Conservation (phyloP, 2,113 vertebrate genomes). For the Rhegmatorhina hoffmannsi region DNA sequence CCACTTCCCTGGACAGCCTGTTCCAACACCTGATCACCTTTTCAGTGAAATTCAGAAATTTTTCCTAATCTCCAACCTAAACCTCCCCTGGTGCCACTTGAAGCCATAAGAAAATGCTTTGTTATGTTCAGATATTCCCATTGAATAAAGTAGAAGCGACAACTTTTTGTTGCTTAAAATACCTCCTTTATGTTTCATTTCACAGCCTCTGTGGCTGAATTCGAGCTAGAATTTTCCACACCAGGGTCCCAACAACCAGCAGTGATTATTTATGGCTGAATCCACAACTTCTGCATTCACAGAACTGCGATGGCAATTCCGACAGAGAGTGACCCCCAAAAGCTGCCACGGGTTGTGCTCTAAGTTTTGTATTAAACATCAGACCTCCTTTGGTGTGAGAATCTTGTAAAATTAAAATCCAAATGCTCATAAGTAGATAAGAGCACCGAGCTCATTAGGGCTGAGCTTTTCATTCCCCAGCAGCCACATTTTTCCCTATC, state of each 20-base stretch:
- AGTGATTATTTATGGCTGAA: neutral
- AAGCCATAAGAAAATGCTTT: neutral
- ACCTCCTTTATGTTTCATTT: neutral
- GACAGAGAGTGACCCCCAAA: neutral
- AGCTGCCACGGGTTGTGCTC: neutral
- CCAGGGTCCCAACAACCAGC: neutral
- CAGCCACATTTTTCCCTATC: neutral
- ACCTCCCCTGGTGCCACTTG: neutral
- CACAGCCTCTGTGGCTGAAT: neutral
- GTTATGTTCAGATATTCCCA: neutral
- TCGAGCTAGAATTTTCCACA: neutral
- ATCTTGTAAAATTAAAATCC: conserved; percentile 10
- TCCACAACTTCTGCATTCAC: neutral
- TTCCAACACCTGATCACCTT: neutral
- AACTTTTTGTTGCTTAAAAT: neutral
- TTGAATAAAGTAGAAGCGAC: rapidly evolving
- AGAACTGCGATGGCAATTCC: rapidly evolving
- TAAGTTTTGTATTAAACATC: neutral
- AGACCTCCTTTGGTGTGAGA: neutral
- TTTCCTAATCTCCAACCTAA: neutral
- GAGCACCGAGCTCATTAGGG: neutral
- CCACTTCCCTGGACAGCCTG: neutral
- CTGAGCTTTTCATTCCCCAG: neutral
- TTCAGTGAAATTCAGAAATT: neutral
- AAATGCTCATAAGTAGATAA: neutral